Conservation (phyloP, 2,888 invertebrate genomes). For the Anoplius nigerrimus region DNA sequence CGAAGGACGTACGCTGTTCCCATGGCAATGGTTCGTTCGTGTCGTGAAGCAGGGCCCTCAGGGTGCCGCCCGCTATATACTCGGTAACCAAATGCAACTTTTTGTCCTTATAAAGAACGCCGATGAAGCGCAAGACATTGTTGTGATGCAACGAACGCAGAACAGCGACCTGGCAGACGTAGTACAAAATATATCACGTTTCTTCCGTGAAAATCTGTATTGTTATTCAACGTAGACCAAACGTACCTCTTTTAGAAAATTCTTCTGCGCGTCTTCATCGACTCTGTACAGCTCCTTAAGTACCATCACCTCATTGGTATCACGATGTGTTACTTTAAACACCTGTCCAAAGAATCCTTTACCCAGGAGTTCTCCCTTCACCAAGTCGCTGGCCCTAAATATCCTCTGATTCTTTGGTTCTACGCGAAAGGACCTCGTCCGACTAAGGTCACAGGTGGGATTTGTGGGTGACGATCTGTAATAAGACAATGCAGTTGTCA, state of each 20-base stretch:
- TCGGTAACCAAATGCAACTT: conserved; percentile 94
- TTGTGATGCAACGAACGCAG: conserved; percentile 91
- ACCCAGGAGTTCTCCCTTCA: conserved; percentile 92
- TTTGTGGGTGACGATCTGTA: conserved; percentile 71
- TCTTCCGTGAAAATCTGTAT: neutral
- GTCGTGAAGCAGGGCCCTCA: conserved; percentile 90
- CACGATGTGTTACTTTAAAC: conserved; percentile 92
- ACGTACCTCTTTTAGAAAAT: conserved; percentile 91
- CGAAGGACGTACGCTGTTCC: conserved; percentile 88
- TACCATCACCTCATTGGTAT: conserved; percentile 95
- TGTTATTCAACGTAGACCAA: conserved; percentile 1
- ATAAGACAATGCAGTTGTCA: neutral
- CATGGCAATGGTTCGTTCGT: conserved; percentile 83
- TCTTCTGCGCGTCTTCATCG: conserved; percentile 95
- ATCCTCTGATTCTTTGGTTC: conserved; percentile 84
- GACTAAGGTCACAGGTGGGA: conserved; percentile 83
- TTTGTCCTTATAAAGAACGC: conserved; percentile 94
- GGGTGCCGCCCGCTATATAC: conserved; percentile 93
- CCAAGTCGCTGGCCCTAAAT: conserved; percentile 93
- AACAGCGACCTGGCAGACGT: conserved; percentile 85
- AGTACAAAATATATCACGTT: neutral
- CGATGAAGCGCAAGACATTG: conserved; percentile 93
- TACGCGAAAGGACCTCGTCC: conserved; percentile 92
- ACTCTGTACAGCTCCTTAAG: conserved; percentile 94
- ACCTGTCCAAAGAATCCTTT: conserved; percentile 97